These are phyloP conservation scores for Ditylenchus weischeri DNA, from an alignment of 2,888 invertebrate genomes.

Conservation along the genomic window DNA sequence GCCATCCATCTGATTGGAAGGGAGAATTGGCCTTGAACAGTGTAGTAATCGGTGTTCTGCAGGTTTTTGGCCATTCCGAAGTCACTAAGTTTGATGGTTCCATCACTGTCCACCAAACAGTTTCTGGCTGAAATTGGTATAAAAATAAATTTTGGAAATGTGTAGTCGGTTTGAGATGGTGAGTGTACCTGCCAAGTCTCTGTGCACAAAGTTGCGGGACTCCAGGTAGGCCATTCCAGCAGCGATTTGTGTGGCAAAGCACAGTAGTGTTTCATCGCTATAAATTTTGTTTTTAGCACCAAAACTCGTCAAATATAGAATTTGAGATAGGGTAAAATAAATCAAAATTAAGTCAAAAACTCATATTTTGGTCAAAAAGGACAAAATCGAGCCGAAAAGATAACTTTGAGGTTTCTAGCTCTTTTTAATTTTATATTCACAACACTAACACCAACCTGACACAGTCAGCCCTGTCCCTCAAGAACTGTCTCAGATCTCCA, in stretches of 20 bases:
- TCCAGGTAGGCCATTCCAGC: conserved; percentile 86
- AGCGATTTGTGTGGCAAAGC: conserved; percentile 68
- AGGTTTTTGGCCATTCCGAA: conserved; percentile 75
- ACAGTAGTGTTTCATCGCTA: conserved; percentile 33
- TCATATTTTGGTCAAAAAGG: too few relatives aligned
- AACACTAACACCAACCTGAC: conserved; percentile 2
- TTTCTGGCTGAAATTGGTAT: conserved; percentile 67
- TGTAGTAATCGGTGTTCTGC: conserved; percentile 73
- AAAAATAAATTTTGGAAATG: background rate
- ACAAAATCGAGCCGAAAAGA: too few relatives aligned
- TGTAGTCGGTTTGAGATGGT: conserved; percentile 65
- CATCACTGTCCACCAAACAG: conserved; percentile 74
- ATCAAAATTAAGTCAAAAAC: too few relatives aligned
- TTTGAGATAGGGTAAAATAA: too few relatives aligned
- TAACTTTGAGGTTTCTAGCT: too few relatives aligned
- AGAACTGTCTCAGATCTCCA: conserved; percentile 14
- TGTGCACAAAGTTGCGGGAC: conserved; percentile 82
- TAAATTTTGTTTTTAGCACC: conserved; percentile 57
- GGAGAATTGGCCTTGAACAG: conserved; percentile 72
- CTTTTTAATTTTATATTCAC: too few relatives aligned
- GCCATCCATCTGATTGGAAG: conserved; percentile 71
- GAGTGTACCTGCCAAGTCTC: conserved; percentile 77
- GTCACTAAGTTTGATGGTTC: conserved; percentile 74
- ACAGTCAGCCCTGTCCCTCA: background rate
- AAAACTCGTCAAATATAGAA: background rate